A percentile compares a stretch with the other conserved stretches of the same genome.
Evolutionary conservation across 2,888 invertebrate genomes (phyloP).

Genomic region (Tridacna crocea): DNA sequence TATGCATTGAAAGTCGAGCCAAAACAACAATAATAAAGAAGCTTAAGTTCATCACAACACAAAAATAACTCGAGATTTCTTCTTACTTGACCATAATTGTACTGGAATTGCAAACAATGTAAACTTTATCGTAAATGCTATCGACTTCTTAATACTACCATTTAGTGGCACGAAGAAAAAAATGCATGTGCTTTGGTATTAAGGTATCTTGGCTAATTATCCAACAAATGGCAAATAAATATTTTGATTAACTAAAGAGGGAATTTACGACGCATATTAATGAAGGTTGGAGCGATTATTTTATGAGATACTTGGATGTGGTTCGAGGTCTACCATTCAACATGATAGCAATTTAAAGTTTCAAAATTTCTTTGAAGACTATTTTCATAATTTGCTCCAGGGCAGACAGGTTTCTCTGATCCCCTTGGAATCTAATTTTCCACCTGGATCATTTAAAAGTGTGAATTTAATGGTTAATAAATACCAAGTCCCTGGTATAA

Average conservation of each 20-base stretch:
- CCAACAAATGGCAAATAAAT: slow-evolving; percentile 28
- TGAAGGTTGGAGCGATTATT: slow-evolving; percentile 21
- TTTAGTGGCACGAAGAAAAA: too few relatives aligned
- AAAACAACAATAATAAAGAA: too few relatives aligned
- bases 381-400: slow-evolving; percentile 8
- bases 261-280: slow-evolving; percentile 18
- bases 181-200: background rate
- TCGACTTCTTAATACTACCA: too few relatives aligned
- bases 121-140: too few relatives aligned
- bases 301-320: slow-evolving; percentile 19
- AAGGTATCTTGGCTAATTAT: slow-evolving; percentile 16
- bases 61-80: too few relatives aligned
- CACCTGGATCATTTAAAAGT: slow-evolving; percentile 23
- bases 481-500: background rate
- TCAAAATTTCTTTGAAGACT: slow-evolving; percentile 11
- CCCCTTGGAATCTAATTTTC: slow-evolving; percentile 24
- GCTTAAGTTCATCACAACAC: too few relatives aligned
- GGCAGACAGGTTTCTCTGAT: slow-evolving; percentile 16
- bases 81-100: too few relatives aligned
- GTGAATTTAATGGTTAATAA: slow-evolving; percentile 26
- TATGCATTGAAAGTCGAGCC: too few relatives aligned
- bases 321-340: slow-evolving; percentile 7
- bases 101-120: too few relatives aligned
- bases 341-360: slow-evolving; percentile 13
- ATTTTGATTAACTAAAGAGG: slow-evolving; percentile 24